Conservation (phyloP, 2,888 invertebrate genomes). For the Allygus modestus region DNA sequence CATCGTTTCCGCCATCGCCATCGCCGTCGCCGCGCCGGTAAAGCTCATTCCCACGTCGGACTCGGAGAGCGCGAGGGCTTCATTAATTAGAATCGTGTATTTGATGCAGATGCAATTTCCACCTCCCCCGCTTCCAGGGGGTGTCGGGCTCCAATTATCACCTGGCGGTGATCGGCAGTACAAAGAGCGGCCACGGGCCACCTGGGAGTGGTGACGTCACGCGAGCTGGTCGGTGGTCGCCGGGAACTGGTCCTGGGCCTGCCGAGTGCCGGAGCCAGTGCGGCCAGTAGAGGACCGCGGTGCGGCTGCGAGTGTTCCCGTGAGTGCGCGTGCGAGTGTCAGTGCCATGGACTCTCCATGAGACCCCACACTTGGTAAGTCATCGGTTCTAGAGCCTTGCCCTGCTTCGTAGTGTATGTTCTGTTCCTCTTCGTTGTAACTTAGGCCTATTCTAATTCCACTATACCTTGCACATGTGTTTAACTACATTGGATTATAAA, state of each 20-base stretch:
- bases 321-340: conserved; percentile 1
- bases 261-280: neutral
- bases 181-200: conserved; percentile 33
- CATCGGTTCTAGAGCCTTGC: too few species aligned
- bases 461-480: too few species aligned
- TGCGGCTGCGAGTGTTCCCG: neutral
- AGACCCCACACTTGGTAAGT: conserved; percentile 22
- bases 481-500: too few species aligned
- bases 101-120: conserved; percentile 16
- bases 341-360: conserved; percentile 33
- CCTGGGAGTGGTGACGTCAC: conserved; percentile 40
- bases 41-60: neutral
- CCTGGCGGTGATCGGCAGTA: conserved; percentile 27
- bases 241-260: neutral
- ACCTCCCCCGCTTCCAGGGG: neutral
- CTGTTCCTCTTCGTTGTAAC: too few species aligned
- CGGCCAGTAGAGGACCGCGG: neutral
- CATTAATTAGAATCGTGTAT: conserved; percentile 11
- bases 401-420: too few species aligned
- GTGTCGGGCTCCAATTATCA: conserved; percentile 38
- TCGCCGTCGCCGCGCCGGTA: neutral
- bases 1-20: neutral
- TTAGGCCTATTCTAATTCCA: too few species aligned
- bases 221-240: neutral
- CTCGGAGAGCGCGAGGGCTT: too few species aligned